phyloP scores from a whole-genome alignment of 64 coral and sea anemone species.

The Platygyra sinensis region DNA sequence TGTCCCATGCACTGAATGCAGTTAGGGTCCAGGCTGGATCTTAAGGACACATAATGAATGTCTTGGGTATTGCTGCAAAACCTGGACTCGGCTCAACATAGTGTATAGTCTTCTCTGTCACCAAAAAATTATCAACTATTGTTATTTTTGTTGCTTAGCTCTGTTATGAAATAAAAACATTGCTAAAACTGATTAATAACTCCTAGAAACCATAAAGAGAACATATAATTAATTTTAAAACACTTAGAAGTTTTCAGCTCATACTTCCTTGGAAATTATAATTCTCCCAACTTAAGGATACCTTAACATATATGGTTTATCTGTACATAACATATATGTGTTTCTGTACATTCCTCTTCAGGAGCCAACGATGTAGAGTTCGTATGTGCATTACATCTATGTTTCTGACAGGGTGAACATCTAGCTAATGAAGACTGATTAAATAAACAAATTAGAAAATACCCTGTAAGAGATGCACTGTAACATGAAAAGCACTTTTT shows the following conservation, averaged over 20 bases:
- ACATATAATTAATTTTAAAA: neutral
- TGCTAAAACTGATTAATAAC: too few species aligned
- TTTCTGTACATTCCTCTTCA: neutral
- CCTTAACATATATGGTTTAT: neutral
- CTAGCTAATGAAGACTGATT: neutral
- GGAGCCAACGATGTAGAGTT: neutral
- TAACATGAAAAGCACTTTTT: too few species aligned
- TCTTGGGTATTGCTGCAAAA: slow-evolving; percentile 32
- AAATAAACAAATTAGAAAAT: too few species aligned
- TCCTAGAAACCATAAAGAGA: too few species aligned
- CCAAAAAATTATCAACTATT: too few species aligned
- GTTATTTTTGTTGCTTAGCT: too few species aligned
- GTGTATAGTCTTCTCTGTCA: neutral
- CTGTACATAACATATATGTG: neutral
- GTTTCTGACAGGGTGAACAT: slow-evolving; percentile 11
- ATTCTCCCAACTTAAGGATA: slow-evolving; percentile 10
- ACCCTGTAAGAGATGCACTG: too few species aligned
- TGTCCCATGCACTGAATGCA: neutral
- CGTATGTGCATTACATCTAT: too few species aligned
- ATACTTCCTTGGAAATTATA: neutral
- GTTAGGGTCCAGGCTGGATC: slow-evolving; percentile 45
- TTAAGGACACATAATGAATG: neutral
- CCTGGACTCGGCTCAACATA: slow-evolving; percentile 40
- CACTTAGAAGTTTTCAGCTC: neutral
- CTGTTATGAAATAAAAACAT: too few species aligned